Conservation (phyloP, 2,888 invertebrate species). For the Cabera pusaria region DNA sequence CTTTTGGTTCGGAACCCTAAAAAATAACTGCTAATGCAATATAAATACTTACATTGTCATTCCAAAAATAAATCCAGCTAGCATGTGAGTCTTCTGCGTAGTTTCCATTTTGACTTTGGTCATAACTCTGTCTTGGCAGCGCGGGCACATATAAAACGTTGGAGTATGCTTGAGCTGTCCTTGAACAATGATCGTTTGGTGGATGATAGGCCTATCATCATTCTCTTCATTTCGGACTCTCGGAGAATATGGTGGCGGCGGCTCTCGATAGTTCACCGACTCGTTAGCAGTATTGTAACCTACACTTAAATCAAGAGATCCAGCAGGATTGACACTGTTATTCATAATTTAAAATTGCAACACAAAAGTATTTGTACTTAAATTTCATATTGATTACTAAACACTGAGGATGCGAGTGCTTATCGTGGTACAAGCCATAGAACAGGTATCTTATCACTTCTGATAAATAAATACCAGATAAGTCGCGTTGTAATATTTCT, state of each 20-base stretch:
- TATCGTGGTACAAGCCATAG: constrained; percentile 40
- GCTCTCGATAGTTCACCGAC: constrained; percentile 39
- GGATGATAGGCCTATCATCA: constrained; percentile 45
- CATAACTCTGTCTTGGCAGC: constrained; percentile 55
- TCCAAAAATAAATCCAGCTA: constrained; percentile 73
- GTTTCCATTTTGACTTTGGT: constrained; percentile 65
- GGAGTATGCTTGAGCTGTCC: constrained; percentile 52
- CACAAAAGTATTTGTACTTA: constrained; percentile 27
- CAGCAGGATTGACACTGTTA: constrained; percentile 38
- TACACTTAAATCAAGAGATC: constrained; percentile 33
- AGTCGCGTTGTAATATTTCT: too few species aligned
- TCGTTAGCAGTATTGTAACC: constrained; percentile 41
- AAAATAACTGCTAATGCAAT: too few species aligned
- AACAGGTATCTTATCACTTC: constrained; percentile 50
- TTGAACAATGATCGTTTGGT: constrained; percentile 57
- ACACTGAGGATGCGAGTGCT: constrained; percentile 36
- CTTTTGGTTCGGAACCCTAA: too few species aligned
- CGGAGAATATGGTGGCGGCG: constrained; percentile 64
- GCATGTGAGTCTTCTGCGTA: constrained; percentile 66
- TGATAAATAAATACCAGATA: constrained; percentile 43
- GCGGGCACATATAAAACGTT: constrained; percentile 55
- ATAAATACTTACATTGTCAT: constrained; percentile 59
- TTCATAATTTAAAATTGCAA: constrained; percentile 38
- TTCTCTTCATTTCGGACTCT: constrained; percentile 28
- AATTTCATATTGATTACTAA: constrained; percentile 43